Percentiles rank a stretch among this genome's conserved stretches.
Conservation (phyloP, 2,797 vertebrate species). For the Diceros bicornis region DNA sequence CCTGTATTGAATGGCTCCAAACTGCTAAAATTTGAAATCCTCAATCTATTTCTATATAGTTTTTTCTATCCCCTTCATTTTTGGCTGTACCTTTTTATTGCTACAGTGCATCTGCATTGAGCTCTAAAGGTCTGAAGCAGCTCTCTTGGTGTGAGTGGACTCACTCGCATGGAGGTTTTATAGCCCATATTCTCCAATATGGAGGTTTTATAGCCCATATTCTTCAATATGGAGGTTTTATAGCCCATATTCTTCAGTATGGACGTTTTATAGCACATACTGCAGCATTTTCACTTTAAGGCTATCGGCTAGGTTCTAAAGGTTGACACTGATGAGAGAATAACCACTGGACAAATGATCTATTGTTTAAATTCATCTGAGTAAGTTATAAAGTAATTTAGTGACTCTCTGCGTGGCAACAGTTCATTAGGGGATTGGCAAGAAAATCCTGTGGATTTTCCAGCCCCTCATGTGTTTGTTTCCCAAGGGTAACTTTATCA, state of each 20-base stretch:
- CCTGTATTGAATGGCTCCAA: neutral
- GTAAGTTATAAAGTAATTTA: neutral
- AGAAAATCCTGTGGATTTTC: neutral
- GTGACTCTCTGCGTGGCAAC: neutral
- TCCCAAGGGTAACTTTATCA: slow-evolving; percentile 36
- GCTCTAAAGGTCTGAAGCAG: neutral
- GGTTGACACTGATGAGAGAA: neutral
- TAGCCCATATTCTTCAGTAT: neutral
- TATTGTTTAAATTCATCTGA: neutral
- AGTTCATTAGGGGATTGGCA: neutral
- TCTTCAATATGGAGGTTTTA: neutral
- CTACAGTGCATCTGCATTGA: neutral
- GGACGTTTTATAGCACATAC: neutral
- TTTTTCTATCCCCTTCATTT: neutral
- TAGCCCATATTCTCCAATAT: neutral
- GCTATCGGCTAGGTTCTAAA: neutral
- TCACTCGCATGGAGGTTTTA: neutral
- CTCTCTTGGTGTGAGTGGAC: neutral
- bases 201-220: neutral
- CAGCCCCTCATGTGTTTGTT: neutral
- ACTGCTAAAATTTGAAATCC: neutral
- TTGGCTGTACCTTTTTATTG: neutral
- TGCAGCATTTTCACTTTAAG: neutral
- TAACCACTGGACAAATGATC: slow-evolving; percentile 1
- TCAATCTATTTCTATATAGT: neutral